Evolutionary conservation across 2,888 invertebrate species (phyloP), one percentile per base, ranked within the genome.

Genomic region (Alloplasta piceator): DNA sequence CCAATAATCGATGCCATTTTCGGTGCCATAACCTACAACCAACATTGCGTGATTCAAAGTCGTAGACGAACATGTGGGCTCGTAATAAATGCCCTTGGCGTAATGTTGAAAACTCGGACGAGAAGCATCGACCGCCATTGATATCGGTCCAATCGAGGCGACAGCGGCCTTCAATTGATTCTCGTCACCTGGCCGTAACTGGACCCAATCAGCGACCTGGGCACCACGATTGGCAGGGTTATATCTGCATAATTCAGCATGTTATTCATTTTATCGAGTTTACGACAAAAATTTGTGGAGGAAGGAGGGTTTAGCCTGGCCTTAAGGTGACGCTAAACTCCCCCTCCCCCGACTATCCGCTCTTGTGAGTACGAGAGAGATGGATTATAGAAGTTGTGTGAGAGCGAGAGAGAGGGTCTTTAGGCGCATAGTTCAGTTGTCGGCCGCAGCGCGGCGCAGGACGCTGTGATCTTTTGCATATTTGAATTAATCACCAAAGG

Each of bases 101-200:
- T 98, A 98, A 91, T 97, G 96, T 93, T 98, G 97, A 95, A 98
- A 98, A 84, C 95, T 95, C 90, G 95, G 94, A 85, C 95, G 96
- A 60, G 96, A 95, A 82, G 98, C 98, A 93, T 98, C 98, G 90
- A 98, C 98, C 87, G 97, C 98, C 66, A 98, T 96, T 6, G 97
- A 95, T 60, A 98, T 93, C 6, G 98, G 98, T 0, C 98, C 98
- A 81, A 96, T 92, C 0, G 96, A 96, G 75, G 98, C 98, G 64
- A 98, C 94, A 7, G 98, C 98, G 82, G 94, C 92, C 93, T 94
- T 94, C 87, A 98, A 93, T 89, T 95, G 95, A 3, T 94, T 90
- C 92, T 98, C 98, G 90, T 95, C 94, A 1, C 96, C 96, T 50
- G 93, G 86, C 0, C 95, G 94, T 78, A 98, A 93, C 91, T 98